phyloP scores from a whole-genome alignment of 2,797 vertebrate species.

The Hemibagrus guttatus region DNA sequence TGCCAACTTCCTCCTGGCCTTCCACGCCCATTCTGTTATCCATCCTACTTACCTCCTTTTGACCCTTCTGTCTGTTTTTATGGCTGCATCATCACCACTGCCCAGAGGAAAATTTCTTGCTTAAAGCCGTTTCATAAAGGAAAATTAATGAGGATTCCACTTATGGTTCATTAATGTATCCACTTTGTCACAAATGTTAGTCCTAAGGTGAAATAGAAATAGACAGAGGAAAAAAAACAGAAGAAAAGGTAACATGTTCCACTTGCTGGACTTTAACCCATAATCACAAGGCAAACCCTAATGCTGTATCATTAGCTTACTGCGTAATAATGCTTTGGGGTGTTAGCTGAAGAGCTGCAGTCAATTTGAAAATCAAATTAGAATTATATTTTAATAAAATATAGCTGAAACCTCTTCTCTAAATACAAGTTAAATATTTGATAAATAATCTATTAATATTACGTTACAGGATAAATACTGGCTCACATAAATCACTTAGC shows the following conservation, averaged over 20 bases:
- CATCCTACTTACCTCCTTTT: conserved; percentile 37
- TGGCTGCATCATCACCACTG: conserved; percentile 20
- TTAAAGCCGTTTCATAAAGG: not conserved
- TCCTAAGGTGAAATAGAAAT: not conserved
- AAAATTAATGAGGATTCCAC: not conserved
- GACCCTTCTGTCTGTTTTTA: conserved; percentile 59
- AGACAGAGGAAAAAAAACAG: not conserved
- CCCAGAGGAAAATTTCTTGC: too few relatives aligned
- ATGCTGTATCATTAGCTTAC: not conserved
- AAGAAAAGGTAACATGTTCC: not conserved
- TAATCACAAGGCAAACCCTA: not conserved
- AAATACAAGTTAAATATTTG: not conserved
- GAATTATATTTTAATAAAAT: not conserved
- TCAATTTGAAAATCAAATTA: not conserved
- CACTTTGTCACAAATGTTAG: too few relatives aligned
- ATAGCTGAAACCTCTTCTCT: not conserved
- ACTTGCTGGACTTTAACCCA: not conserved
- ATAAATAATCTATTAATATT: not conserved
- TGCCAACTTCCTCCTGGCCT: conserved; percentile 62
- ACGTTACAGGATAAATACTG: not conserved
- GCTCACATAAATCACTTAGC: not conserved
- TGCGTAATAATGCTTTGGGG: not conserved
- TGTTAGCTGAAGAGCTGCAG: not conserved
- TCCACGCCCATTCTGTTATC: conserved; percentile 60
- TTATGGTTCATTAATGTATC: not conserved